A percentile compares a stretch with the other conserved stretches of the same genome.
phyloP scores from a whole-genome alignment of 1,140 invertebrate species.

The Brachionus plicatilis region DNA sequence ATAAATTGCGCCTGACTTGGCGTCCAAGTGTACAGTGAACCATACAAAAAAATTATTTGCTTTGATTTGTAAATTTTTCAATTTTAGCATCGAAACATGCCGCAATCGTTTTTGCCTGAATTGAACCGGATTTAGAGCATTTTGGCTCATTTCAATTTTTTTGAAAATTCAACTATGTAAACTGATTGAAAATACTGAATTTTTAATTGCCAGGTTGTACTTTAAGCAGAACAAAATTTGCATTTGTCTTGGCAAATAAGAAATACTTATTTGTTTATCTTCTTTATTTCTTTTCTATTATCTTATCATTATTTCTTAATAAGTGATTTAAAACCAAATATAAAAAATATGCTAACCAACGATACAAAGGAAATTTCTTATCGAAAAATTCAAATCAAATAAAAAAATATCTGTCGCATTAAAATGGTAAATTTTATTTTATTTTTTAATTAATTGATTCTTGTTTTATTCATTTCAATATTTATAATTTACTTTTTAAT shows the following conservation, averaged over 20 bases:
- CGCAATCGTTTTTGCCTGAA: not conserved
- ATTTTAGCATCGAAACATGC: not conserved
- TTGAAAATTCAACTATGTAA: not conserved
- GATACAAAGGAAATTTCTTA: too few relatives aligned
- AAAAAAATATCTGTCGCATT: too few relatives aligned
- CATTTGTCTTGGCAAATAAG: not conserved
- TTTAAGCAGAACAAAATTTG: conserved; percentile 25
- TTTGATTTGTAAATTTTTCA: conserved; percentile 16
- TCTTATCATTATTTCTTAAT: not conserved
- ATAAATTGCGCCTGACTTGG: not conserved
- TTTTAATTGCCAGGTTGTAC: not conserved
- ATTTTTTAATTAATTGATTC: too few relatives aligned
- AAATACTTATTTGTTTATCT: not conserved
- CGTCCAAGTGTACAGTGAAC: not conserved
- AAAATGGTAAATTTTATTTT: too few relatives aligned
- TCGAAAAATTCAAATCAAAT: too few relatives aligned
- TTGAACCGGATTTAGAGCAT: not conserved
- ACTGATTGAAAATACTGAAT: not conserved
- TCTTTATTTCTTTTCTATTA: not conserved
- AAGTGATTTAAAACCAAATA: too few relatives aligned
- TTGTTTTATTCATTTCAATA: too few relatives aligned
- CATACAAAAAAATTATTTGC: not conserved
- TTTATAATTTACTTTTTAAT: too few relatives aligned
- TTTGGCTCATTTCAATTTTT: conserved; percentile 4
- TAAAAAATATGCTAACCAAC: too few relatives aligned